These are phyloP conservation scores for Cebidichthys violaceus DNA, from an alignment of 2,113 vertebrate genomes.

Conservation along the genomic window DNA sequence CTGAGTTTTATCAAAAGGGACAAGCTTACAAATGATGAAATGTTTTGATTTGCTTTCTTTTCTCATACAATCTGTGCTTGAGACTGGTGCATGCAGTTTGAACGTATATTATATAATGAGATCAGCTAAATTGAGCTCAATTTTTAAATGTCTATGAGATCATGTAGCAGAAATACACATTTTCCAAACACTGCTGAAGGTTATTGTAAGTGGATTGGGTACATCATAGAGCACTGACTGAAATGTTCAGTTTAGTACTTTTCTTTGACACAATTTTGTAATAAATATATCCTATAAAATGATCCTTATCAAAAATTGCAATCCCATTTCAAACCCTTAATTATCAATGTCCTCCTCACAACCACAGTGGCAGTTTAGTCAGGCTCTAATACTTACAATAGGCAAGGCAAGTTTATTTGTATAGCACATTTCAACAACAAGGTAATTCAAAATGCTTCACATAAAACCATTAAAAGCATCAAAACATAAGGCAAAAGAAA, in stretches of 20 bases:
- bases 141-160: background rate
- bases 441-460: no score
- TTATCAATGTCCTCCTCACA: background rate
- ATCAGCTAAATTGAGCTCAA: background rate
- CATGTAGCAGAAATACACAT: background rate
- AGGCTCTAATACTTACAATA: background rate
- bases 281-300: background rate
- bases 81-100: background rate
- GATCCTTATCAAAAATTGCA: background rate
- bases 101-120: background rate
- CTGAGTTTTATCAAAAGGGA: conserved; percentile 19
- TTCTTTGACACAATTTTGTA: background rate
- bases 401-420: no score
- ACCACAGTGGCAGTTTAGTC: background rate
- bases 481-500: no score
- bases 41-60: conserved; percentile 11
- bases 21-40: conserved; percentile 15
- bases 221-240: background rate
- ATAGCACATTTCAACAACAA: no score
- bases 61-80: background rate
- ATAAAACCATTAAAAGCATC: no score
- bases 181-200: background rate
- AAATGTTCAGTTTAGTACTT: background rate
- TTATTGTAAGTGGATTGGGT: background rate
- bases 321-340: background rate